These are phyloP conservation scores for Pteria penguin DNA, from an alignment of 2,888 invertebrate species.

Conservation along the genomic window DNA sequence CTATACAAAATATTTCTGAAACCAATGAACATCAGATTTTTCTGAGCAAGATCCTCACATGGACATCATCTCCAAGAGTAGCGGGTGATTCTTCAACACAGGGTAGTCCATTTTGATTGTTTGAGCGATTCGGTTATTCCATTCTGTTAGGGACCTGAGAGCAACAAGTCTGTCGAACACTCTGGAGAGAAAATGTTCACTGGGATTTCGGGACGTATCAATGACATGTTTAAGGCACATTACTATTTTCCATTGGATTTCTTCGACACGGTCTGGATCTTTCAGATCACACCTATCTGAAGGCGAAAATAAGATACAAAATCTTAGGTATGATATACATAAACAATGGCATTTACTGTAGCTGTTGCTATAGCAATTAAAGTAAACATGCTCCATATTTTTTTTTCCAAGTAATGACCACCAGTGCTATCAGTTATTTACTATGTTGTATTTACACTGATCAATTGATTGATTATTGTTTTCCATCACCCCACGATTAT, in stretches of 20 bases:
- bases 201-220: slow-evolving; percentile 35
- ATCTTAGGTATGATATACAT: no score
- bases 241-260: slow-evolving; percentile 57
- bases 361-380: no score
- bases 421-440: no score
- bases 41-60: no score
- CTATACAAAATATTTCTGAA: no score
- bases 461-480: no score
- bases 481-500: no score
- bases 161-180: slow-evolving; percentile 54
- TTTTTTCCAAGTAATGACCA: no score
- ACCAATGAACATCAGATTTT: no score
- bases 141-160: slow-evolving; percentile 57
- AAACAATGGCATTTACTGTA: no score
- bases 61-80: slow-evolving; percentile 59
- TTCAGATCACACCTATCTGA: slow-evolving; percentile 59
- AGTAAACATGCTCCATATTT: no score
- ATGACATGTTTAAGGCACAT: slow-evolving; percentile 52
- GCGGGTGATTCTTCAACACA: slow-evolving; percentile 53
- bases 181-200: slow-evolving; percentile 39
- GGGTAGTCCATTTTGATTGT: slow-evolving; percentile 59
- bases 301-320: neutral
- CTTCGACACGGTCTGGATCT: slow-evolving; percentile 54
- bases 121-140: slow-evolving; percentile 51
- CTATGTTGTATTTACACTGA: no score